Conservation (phyloP, 2,113 vertebrate species). For the Salvator merianae region DNA sequence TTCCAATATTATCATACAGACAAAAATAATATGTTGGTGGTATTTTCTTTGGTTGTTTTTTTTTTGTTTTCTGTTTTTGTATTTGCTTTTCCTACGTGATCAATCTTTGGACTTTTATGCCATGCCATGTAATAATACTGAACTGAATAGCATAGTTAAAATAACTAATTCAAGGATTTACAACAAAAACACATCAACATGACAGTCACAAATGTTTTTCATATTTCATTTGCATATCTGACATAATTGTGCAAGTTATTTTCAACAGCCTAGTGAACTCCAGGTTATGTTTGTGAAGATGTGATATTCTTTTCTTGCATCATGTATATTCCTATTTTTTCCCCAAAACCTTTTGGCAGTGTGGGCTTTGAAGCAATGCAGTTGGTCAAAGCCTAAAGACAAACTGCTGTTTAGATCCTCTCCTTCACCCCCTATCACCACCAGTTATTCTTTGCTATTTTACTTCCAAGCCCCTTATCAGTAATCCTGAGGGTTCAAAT, state of each 20-base stretch:
- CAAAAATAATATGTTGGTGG: not conserved
- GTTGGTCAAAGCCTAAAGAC: no score
- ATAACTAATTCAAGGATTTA: not conserved
- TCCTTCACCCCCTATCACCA: no score
- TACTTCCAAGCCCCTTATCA: not conserved
- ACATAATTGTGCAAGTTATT: slow-evolving; percentile 3
- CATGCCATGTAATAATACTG: not conserved
- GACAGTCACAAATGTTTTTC: slow-evolving; percentile 14
- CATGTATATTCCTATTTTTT: not conserved
- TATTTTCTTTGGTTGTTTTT: no score
- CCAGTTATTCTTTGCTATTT: not conserved
- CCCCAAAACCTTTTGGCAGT: not conserved
- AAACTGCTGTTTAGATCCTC: no score
- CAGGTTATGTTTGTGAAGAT: not conserved
- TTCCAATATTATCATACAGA: not conserved
- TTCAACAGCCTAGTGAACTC: not conserved
- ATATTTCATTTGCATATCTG: slow-evolving; percentile 1
- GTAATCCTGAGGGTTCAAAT: not conserved
- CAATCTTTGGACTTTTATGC: not conserved
- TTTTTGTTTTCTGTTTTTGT: no score
- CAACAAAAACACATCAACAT: not conserved
- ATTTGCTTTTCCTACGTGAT: not conserved
- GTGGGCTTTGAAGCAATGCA: no score
- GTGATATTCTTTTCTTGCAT: not conserved
- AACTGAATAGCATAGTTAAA: not conserved